Evolutionary conservation across 2,113 vertebrate species (phyloP).

Genomic region (Hoplias malabaricus): DNA sequence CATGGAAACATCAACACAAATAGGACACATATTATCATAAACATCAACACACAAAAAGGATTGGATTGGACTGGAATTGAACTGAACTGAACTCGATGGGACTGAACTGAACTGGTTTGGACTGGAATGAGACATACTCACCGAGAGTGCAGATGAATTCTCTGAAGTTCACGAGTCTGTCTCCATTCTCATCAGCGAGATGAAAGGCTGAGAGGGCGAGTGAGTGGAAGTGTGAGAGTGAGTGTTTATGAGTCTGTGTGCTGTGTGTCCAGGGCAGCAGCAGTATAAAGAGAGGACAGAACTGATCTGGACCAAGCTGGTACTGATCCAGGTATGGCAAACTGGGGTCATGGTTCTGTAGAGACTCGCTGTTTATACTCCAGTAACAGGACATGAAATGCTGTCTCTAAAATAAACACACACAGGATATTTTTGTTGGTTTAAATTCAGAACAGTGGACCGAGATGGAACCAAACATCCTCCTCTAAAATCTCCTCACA

Average conservation of each 20-base stretch:
- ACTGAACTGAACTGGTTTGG: too few relatives aligned
- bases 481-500: too few relatives aligned
- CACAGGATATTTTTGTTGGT: too few relatives aligned
- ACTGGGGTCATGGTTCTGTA: slow-evolving; percentile 92
- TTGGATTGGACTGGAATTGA: too few relatives aligned
- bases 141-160: slow-evolving; percentile 88
- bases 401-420: slow-evolving; percentile 77
- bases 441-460: too few relatives aligned
- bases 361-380: slow-evolving; percentile 74
- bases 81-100: too few relatives aligned
- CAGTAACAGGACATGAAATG: slow-evolving; percentile 96
- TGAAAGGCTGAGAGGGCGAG: slow-evolving; percentile 88
- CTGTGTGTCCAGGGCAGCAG: slow-evolving; percentile 91
- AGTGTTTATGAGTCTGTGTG: slow-evolving; percentile 69
- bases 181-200: slow-evolving; percentile 85
- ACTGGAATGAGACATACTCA: too few relatives aligned
- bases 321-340: slow-evolving; percentile 96
- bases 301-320: slow-evolving; percentile 89
- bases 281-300: slow-evolving; percentile 83
- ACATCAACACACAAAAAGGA: background rate
- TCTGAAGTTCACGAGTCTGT: slow-evolving; percentile 92
- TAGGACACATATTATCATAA: background rate
- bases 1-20: background rate
- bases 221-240: slow-evolving; percentile 78
- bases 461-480: too few relatives aligned